phyloP scores from a whole-genome alignment of 1,140 invertebrate genomes.

The Arctopsyche grandis region DNA sequence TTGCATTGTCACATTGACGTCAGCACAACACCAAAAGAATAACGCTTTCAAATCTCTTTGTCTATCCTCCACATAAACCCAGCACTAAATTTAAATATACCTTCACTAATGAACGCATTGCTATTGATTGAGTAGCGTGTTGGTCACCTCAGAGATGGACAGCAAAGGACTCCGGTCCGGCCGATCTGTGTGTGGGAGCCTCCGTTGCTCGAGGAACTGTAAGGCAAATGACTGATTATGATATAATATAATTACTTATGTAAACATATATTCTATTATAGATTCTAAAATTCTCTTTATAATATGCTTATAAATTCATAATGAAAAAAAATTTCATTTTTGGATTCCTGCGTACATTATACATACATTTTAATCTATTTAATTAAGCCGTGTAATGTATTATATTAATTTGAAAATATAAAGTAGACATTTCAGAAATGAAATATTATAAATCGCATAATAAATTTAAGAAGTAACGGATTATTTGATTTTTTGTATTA shows the following conservation, averaged over 20 bases:
- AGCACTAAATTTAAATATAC: slow-evolving; percentile 15
- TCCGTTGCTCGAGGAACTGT: slow-evolving; percentile 55
- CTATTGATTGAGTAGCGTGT: slow-evolving; percentile 79
- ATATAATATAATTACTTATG: neutral
- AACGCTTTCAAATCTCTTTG: neutral
- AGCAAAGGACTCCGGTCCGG: slow-evolving; percentile 81
- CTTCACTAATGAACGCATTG: slow-evolving; percentile 41
- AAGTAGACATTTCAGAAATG: too few relatives aligned
- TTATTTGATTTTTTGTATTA: neutral
- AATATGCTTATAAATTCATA: too few relatives aligned
- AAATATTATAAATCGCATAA: too few relatives aligned
- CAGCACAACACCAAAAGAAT: neutral
- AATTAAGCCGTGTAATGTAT: neutral
- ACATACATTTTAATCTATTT: neutral
- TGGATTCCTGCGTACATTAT: too few relatives aligned
- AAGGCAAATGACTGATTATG: slow-evolving; percentile 30
- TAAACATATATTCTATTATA: neutral
- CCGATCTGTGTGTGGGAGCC: slow-evolving; percentile 66
- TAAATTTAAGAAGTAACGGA: too few relatives aligned
- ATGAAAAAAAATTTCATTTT: neutral
- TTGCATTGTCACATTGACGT: neutral
- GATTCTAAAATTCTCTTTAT: neutral
- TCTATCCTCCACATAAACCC: neutral
- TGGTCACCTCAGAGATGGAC: slow-evolving; percentile 86
- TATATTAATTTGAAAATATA: too few relatives aligned